Percentiles rank a stretch among this genome's conserved stretches.
These are phyloP conservation scores for Sinodicranocentrus sp. DNA, from an alignment of 2,888 invertebrate species.

Conservation along the genomic window DNA sequence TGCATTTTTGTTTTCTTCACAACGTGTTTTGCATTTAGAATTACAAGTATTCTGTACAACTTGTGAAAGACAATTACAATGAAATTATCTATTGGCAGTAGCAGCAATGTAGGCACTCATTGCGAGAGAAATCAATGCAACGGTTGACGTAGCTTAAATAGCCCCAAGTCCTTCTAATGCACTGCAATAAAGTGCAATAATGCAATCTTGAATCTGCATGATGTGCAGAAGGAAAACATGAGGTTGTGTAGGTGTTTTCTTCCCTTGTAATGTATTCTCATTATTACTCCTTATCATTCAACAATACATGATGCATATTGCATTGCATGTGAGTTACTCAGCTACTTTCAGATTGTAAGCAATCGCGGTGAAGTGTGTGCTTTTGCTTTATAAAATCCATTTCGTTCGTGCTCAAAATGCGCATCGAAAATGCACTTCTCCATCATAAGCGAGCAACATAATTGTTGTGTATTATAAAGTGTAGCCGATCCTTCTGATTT, in stretches of 20 bases:
- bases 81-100: too few species aligned
- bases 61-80: too few species aligned
- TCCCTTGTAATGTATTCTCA: too few species aligned
- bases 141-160: conserved; percentile 40
- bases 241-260: neutral
- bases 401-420: neutral
- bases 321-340: neutral
- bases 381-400: neutral
- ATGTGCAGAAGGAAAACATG: neutral
- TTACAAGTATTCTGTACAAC: too few species aligned
- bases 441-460: conserved; percentile 21
- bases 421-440: conserved; percentile 49
- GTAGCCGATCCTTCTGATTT: conserved; percentile 47
- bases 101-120: too few species aligned
- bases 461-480: conserved; percentile 28
- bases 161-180: conserved; percentile 29
- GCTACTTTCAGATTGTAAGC: conserved; percentile 13
- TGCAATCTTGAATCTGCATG: neutral
- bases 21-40: too few species aligned
- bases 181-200: neutral
- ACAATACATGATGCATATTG: neutral
- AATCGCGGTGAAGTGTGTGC: neutral
- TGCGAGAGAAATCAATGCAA: conserved; percentile 22
- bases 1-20: too few species aligned
- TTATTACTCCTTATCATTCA: neutral